Base-by-base conservation (phyloP, 2,888 invertebrate species). In the Epiblema foenella region DNA sequence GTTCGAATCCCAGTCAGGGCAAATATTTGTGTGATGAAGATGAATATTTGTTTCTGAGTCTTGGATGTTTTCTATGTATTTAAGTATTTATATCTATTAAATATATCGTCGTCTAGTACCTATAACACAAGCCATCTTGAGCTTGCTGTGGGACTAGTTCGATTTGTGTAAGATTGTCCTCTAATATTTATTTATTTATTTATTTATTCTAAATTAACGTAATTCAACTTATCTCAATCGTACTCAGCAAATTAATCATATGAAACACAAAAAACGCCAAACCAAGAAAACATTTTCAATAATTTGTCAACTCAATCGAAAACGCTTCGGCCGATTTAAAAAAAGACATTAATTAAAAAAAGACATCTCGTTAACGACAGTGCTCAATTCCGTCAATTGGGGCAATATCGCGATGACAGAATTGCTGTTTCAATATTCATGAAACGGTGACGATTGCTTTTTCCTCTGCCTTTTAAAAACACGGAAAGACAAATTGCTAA, bases 261-360 rank as follows among this genome's bases (percentile, higher is more conserved):
- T 11, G 24, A 12, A 46, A n/a, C 5, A 11, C 29, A 9, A 11
- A n/a, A 29, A 46, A n/a, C n/a, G 4, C 2, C 46, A 49, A 33
- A 60, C 9, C 12, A 29, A 0, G 11, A n/a, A 63, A 37, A 56
- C 24, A 24, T 64, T 20, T n/a, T 37, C 15, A 24, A 39, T 39
- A n/a, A 24, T 54, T 54, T 39, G 39, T 39, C 52, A 60, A 2
- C 18, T 4, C 33, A 46, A 52, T 4, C 15, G 18, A n/a, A 56
- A 56, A 56, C 15, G 24, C 10, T 39, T 29, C 52, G 24, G 24
- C 49, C 49, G 39, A 66, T 62, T 62, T 18, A 62, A 54, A 68
- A 64, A 65, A 11, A 17, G 66, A 56, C 49, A 67, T 71, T 67
- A 67, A 71, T 71, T 71, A 71, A 71, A 67, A 69, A 62, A 71